Evolutionary conservation across 2,797 vertebrate species (phyloP), one percentile per base, ranked within the genome.

Genomic region (Chaunax sp.): DNA sequence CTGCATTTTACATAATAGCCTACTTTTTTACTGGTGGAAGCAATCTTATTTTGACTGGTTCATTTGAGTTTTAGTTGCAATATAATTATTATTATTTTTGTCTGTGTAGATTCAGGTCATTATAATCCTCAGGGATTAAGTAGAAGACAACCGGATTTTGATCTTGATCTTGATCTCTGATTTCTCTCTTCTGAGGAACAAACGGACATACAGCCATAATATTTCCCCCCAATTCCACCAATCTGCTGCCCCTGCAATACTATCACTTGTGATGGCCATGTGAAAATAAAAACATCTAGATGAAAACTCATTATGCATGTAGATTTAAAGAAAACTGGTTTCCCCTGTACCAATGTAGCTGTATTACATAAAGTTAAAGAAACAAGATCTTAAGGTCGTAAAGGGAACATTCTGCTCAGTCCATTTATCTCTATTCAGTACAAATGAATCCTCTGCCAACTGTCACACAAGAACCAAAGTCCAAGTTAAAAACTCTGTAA

Each of bases 401-500:
- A 45, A 20, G 20, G 20, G 35, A 49, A 62, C 56, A 11, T 46
- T 7, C 13, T 28, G 51, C 11, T 30, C 28, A 3, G 22, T 53
- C n/a, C 37, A 67, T 66, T 52, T 64, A 55, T 72, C 59, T 56
- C 25, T 45, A 33, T 56, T 62, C 37, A 18, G 30, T 65, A 43
- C 26, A 73, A 77, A 74, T 35, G 12, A 53, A 67, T 37, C 30
- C 0, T 40, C 43, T 38, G 22, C 30, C 1, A 23, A 58, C 16
- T 62, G 44, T 61, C 56, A 37, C 30, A 50, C 19, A 68, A 57
- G 55, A 67, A 64, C 55, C 71, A 12, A 12, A 46, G 19, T 56
- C 30, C 78, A 64, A 75, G 68, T 50, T 57, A 57, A 53, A 53
- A 59, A 44, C 37, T 51, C 35, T 69, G 20, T 2, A 38, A 57